phyloP scores from a whole-genome alignment of 2,888 invertebrate genomes.

The Acronicta leporina region DNA sequence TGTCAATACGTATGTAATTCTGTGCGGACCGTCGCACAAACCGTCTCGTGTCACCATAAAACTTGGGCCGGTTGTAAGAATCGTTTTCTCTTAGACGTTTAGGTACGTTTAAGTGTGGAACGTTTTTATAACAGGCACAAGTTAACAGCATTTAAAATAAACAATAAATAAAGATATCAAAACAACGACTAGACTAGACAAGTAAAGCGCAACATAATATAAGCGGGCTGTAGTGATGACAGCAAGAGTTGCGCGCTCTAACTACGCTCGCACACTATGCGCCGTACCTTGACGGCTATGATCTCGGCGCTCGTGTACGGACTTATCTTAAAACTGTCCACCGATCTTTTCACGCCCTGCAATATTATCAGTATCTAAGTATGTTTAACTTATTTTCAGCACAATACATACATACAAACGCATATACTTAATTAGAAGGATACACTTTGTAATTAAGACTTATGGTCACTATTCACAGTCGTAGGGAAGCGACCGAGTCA shows the following conservation, averaged over 20 bases:
- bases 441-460: background rate
- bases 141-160: conserved; percentile 7
- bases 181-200: conserved; percentile 30
- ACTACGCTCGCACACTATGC: conserved; percentile 35
- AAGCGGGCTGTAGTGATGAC: conserved; percentile 10
- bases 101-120: background rate
- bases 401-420: background rate
- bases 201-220: conserved; percentile 26
- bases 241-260: conserved; percentile 10
- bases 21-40: conserved; percentile 1
- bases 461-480: no score
- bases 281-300: conserved; percentile 97
- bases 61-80: conserved; percentile 16
- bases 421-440: background rate
- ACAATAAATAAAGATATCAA: conserved; percentile 8
- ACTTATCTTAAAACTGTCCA: conserved; percentile 93
- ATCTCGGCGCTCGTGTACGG: conserved; percentile 94
- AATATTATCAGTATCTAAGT: conserved; percentile 65
- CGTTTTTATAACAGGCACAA: conserved; percentile 27
- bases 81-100: background rate
- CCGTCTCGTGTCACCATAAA: conserved; percentile 5
- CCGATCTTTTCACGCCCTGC: conserved; percentile 97
- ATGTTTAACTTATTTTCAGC: conserved; percentile 6
- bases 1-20: background rate
- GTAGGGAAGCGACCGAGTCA: no score